Evolutionary conservation across 2,888 invertebrate genomes (phyloP), one percentile per base, ranked within the genome.

Genomic region (Nymphalis polychloros): DNA sequence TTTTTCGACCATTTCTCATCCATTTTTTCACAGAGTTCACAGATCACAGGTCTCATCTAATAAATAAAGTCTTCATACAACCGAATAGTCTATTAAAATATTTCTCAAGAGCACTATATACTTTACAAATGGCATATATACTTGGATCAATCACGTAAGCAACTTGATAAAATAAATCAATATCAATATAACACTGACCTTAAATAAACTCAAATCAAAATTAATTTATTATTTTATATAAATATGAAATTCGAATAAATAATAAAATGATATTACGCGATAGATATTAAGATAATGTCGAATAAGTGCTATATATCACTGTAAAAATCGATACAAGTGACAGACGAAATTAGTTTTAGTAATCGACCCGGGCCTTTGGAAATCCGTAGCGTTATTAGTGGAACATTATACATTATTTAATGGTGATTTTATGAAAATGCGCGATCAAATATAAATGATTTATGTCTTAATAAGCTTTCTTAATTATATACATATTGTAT

Each of bases 341-440:
- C 71, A 70, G 64, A 63, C 55, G 59, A 71, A 73, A 73, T 72
- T 64, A 67, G 72, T 66, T 73, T 63, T 20, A 59, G 60, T 69
- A 71, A 71, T 73, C 68, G 67, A 62, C 50, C 65, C 35, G 60
- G 27, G 17, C 53, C 35, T 69, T 64, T 67, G 62, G 49, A 63
- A 63, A 71, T 69, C 61, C 59, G 59, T 64, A 31, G 50, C 52
- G 63, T 62, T 70, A 69, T 68, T 59, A 65, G 59, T 53, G 50
- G 64, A 61, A 50, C 64, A 71, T 74, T 74, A 41, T 41, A 41
- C 67, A 64, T 70, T 63, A 72, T 73, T 72, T 75, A 76, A 78
- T 75, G 75, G 71, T 63, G 59, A 66, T 77, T 78, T 76, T 75
- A 77, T 77, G 74, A 73, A 75, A 76, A 77, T 75, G 60, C 55